A percentile compares a stretch with the other conserved stretches of the same genome.
phyloP scores from a whole-genome alignment of 2,888 invertebrate genomes.

The Oxycera nigricornis region DNA sequence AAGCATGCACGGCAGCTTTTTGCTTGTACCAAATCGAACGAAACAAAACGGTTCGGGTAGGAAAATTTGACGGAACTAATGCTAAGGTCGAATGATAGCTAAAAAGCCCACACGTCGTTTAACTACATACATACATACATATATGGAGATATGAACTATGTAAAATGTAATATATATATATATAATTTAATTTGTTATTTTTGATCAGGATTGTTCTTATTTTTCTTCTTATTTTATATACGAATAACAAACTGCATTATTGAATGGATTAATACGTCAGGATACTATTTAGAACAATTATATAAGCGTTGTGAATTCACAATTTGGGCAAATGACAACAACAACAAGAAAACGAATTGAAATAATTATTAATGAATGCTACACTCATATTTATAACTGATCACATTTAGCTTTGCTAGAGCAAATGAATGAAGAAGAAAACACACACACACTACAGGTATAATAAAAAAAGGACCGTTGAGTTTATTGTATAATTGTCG shows the following conservation, averaged over 20 bases:
- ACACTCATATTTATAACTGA: background rate
- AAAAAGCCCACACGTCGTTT: conserved; percentile 9
- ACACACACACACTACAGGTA: too few species aligned
- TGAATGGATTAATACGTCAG: background rate
- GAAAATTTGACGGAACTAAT: background rate
- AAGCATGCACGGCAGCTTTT: background rate
- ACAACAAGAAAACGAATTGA: too few species aligned
- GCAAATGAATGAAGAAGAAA: too few species aligned
- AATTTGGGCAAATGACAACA: conserved; percentile 24
- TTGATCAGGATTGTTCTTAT: conserved; percentile 34
- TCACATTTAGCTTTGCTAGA: too few species aligned
- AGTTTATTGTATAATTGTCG: too few species aligned
- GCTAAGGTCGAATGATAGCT: background rate
- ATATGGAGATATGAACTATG: conserved; percentile 10
- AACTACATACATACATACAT: too few species aligned
- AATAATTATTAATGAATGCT: background rate
- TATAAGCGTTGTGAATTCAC: conserved; percentile 22
- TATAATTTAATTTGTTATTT: conserved; percentile 37
- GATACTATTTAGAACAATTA: conserved; percentile 1
- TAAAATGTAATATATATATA: conserved; percentile 38
- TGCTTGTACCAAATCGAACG: conserved; percentile 26
- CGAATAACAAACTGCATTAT: conserved; percentile 1
- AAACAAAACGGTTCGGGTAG: background rate
- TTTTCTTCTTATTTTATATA: conserved; percentile 24
- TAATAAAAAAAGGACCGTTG: too few species aligned